Conservation (phyloP, 2,888 invertebrate genomes). For the Cremastobaeus sp. region DNA sequence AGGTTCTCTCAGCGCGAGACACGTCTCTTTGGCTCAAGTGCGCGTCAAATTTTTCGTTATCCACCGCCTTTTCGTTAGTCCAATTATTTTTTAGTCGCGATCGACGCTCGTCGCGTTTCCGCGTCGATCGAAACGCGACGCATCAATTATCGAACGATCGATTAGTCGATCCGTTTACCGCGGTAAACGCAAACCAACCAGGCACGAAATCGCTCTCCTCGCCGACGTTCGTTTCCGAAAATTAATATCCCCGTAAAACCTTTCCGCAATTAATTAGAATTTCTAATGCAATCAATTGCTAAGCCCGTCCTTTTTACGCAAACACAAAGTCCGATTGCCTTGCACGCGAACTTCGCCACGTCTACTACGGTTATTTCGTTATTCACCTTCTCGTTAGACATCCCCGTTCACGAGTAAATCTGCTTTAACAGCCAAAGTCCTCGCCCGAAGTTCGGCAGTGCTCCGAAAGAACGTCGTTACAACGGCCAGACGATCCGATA, state of each 20-base stretch:
- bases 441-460: conserved; percentile 38
- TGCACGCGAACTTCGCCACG: background rate
- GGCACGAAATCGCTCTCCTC: background rate
- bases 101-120: too few species aligned
- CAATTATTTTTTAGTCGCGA: conserved; percentile 56
- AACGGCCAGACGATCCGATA: conserved; percentile 51
- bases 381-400: conserved; percentile 37
- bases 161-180: too few species aligned
- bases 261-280: conserved; percentile 31
- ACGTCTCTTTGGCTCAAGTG: too few species aligned
- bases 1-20: too few species aligned
- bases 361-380: conserved; percentile 28
- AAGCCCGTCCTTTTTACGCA: conserved; percentile 8
- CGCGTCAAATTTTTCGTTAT: conserved; percentile 28
- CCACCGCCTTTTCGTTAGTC: conserved; percentile 36
- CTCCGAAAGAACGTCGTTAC: conserved; percentile 51
- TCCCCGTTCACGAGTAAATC: conserved; percentile 37
- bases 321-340: conserved; percentile 30
- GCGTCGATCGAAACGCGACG: too few species aligned
- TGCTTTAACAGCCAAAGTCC: conserved; percentile 41
- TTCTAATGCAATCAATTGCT: conserved; percentile 46
- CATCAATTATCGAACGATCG: too few species aligned
- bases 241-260: background rate
- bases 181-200: background rate
- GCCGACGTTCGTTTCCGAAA: conserved; percentile 1